Conservation (phyloP, 2,797 vertebrate genomes). For the Leptoclinus maculatus region DNA sequence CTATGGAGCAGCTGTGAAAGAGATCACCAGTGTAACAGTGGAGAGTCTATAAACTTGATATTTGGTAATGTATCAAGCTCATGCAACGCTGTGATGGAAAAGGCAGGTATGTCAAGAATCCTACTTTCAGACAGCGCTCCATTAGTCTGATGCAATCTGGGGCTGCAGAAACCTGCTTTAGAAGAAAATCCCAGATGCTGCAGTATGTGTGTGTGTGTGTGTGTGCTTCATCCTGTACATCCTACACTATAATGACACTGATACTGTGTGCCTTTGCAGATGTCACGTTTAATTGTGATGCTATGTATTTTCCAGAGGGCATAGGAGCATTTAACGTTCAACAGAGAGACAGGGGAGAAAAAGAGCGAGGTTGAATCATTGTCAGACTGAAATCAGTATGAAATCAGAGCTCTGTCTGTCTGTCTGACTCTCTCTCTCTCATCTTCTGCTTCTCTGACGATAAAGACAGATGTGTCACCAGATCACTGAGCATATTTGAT, state of each 20-base stretch:
- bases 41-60: slow-evolving; percentile 75
- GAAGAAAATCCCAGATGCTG: slow-evolving; percentile 73
- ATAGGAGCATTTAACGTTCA: slow-evolving; percentile 43
- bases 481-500: slow-evolving; percentile 55
- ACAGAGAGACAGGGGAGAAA: slow-evolving; percentile 21
- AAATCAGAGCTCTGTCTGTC: slow-evolving; percentile 75
- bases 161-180: slow-evolving; percentile 47
- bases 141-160: slow-evolving; percentile 75
- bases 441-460: slow-evolving; percentile 55
- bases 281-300: slow-evolving; percentile 61
- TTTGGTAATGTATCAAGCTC: slow-evolving; percentile 74
- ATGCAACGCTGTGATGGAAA: slow-evolving; percentile 80
- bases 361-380: slow-evolving; percentile 37
- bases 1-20: slow-evolving; percentile 67
- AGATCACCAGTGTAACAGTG: slow-evolving; percentile 71
- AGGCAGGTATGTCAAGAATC: slow-evolving; percentile 83
- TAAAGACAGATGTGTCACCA: slow-evolving; percentile 75
- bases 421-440: slow-evolving; percentile 56
- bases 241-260: slow-evolving; percentile 67
- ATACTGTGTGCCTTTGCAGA: slow-evolving; percentile 68
- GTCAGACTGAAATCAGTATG: slow-evolving; percentile 67
- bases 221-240: slow-evolving; percentile 59
- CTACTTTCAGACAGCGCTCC: slow-evolving; percentile 63
- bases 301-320: slow-evolving; percentile 74
- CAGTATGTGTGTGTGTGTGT: slow-evolving; percentile 5